phyloP scores from a whole-genome alignment of 2,888 invertebrate genomes.

The Alitta virens region DNA sequence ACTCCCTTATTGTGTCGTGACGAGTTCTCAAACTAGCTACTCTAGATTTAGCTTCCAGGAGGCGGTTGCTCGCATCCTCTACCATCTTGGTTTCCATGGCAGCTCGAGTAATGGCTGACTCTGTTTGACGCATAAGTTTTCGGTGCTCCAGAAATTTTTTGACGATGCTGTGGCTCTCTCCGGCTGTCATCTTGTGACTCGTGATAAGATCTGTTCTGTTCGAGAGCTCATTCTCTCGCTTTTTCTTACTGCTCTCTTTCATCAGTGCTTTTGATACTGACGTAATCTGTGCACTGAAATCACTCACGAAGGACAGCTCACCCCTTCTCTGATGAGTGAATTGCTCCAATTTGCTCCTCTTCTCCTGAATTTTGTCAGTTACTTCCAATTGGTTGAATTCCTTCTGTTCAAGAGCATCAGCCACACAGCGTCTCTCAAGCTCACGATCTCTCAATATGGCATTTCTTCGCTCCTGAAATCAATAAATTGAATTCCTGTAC shows the following conservation, averaged over 20 bases:
- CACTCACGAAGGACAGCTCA: constrained; percentile 46
- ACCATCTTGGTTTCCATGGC: constrained; percentile 48
- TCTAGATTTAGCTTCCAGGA: constrained; percentile 42
- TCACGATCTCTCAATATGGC: constrained; percentile 39
- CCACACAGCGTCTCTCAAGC: constrained; percentile 36
- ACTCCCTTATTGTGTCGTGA: constrained; percentile 1
- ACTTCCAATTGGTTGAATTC: constrained; percentile 41
- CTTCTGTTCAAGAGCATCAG: constrained; percentile 40
- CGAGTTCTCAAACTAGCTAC: constrained; percentile 42
- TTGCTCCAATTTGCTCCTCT: constrained; percentile 24
- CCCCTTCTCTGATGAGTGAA: constrained; percentile 33
- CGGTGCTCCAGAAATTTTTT: constrained; percentile 51
- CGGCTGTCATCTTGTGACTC: constrained; percentile 32
- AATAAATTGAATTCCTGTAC: too few species aligned
- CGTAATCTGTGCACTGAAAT: constrained; percentile 53
- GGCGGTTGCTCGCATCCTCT: constrained; percentile 47
- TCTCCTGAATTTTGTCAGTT: constrained; percentile 39
- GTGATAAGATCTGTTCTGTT: constrained; percentile 32
- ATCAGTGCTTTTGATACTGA: constrained; percentile 54
- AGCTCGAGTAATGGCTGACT: constrained; percentile 44
- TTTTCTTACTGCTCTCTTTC: constrained; percentile 48
- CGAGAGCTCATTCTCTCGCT: constrained; percentile 37
- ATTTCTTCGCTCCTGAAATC: constrained; percentile 36
- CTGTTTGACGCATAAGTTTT: constrained; percentile 50
- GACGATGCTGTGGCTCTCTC: constrained; percentile 47